Conservation (phyloP, 2,797 vertebrate species). For the Anas bernieri region DNA sequence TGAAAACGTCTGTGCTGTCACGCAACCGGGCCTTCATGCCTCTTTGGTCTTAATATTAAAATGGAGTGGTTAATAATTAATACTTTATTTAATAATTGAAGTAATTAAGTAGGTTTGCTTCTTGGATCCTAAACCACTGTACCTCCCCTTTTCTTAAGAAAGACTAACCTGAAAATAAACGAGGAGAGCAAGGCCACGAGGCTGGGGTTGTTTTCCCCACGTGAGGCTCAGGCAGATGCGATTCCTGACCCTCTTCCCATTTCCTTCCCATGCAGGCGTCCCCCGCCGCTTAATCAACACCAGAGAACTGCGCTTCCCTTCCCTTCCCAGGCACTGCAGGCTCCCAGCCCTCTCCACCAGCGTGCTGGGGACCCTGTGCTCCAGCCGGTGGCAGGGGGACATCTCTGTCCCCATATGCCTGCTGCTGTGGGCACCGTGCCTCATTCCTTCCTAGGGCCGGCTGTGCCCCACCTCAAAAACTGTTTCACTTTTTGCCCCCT, state of each 20-base stretch:
- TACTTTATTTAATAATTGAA: not conserved
- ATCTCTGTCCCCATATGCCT: accelerated
- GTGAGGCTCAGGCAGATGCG: not conserved
- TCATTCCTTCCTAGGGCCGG: accelerated
- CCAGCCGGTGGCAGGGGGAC: too few relatives aligned
- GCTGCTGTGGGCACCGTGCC: not conserved
- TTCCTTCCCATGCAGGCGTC: slow-evolving; percentile 37
- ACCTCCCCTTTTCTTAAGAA: not conserved
- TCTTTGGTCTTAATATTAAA: not conserved
- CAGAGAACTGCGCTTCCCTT: not conserved
- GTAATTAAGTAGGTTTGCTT: not conserved
- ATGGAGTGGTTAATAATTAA: not conserved
- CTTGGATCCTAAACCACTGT: not conserved
- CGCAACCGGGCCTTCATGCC: not conserved
- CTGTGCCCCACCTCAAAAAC: not conserved
- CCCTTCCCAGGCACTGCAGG: not conserved
- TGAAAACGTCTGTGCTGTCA: slow-evolving; percentile 4
- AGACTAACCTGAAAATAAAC: not conserved
- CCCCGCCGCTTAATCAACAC: not conserved
- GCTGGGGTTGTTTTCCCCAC: not conserved
- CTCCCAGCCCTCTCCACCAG: accelerated
- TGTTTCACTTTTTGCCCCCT: not conserved
- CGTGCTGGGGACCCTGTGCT: accelerated
- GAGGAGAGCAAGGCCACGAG: not conserved
- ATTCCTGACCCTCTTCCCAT: slow-evolving; percentile 34